These are phyloP conservation scores for Melanocharis versteri DNA, from an alignment of 2,113 vertebrate genomes.

Conservation along the genomic window DNA sequence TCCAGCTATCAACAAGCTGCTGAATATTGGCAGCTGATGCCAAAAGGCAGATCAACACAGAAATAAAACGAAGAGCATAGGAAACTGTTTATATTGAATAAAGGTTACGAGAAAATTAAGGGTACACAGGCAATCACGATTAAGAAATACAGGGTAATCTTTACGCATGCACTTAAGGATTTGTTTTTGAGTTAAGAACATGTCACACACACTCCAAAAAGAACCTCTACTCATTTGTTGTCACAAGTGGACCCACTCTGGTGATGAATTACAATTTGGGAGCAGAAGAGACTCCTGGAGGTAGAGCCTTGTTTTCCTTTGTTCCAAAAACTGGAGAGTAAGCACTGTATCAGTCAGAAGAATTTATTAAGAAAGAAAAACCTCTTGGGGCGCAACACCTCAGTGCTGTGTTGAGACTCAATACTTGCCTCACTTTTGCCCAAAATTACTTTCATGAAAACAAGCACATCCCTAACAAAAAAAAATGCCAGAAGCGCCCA, in stretches of 20 bases:
- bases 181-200: neutral
- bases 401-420: neutral
- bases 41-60: neutral
- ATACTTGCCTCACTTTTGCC: neutral
- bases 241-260: neutral
- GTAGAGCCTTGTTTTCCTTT: neutral
- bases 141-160: neutral
- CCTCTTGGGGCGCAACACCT: neutral
- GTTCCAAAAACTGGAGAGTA: neutral
- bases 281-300: neutral
- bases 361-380: neutral
- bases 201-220: neutral
- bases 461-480: neutral
- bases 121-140: neutral
- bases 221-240: neutral
- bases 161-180: neutral
- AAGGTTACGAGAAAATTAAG: neutral
- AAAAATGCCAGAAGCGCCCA: neutral
- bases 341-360: neutral
- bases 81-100: neutral
- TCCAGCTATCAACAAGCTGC: neutral
- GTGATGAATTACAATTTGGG: neutral
- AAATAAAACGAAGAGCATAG: neutral
- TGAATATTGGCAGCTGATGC: neutral
- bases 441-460: neutral